phyloP scores from a whole-genome alignment of 2,888 invertebrate genomes.

The Teinopalpus imperialis region DNA sequence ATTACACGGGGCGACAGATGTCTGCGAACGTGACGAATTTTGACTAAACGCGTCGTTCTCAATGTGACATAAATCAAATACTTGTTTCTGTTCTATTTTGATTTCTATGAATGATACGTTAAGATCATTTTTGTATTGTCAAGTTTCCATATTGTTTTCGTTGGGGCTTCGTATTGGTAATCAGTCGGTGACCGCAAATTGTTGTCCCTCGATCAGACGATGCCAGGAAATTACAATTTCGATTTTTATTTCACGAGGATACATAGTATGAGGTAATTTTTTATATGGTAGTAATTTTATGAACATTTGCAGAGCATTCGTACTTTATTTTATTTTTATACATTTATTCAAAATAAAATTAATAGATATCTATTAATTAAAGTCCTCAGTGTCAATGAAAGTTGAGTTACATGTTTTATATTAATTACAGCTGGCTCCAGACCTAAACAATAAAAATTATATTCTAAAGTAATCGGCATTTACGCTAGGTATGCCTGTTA shows the following conservation, averaged over 20 bases:
- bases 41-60: constrained; percentile 53
- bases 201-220: constrained; percentile 79
- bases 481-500: too few species aligned
- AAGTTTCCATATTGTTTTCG: constrained; percentile 47
- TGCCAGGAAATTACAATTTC: constrained; percentile 79
- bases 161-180: constrained; percentile 68
- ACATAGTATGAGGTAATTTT: constrained; percentile 43
- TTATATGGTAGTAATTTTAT: too few species aligned
- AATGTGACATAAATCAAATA: constrained; percentile 40
- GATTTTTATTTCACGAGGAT: constrained; percentile 73
- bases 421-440: too few species aligned
- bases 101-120: constrained; percentile 29
- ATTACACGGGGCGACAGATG: constrained; percentile 78
- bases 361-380: too few species aligned
- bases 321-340: too few species aligned
- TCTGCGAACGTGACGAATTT: constrained; percentile 80
- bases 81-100: constrained; percentile 27
- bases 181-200: constrained; percentile 80
- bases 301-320: too few species aligned
- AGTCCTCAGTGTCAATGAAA: too few species aligned
- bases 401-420: too few species aligned
- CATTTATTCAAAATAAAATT: too few species aligned
- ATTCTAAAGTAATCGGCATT: too few species aligned
- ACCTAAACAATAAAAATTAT: too few species aligned
- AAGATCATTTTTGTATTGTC: constrained; percentile 35